Evolutionary conservation across 2,797 vertebrate species (phyloP).

Genomic region (Odontamblyopus rebecca): DNA sequence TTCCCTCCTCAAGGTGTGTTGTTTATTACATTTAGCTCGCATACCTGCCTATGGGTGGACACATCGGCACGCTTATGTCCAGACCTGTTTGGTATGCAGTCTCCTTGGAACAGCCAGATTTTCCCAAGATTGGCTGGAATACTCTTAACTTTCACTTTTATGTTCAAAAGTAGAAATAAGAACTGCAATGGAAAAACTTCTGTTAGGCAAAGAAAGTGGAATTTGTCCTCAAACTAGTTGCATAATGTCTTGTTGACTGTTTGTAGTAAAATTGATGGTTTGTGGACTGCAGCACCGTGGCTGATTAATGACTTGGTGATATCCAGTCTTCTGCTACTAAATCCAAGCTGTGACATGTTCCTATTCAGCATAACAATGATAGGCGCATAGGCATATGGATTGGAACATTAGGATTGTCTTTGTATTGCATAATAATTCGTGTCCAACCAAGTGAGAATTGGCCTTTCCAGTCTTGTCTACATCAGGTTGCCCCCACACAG

Average conservation of each 20-base stretch:
- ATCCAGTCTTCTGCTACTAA: constrained; percentile 30
- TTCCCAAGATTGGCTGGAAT: constrained; percentile 37
- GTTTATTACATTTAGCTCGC: constrained; percentile 39
- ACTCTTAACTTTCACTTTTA: constrained; percentile 34
- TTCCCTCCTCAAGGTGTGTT: constrained; percentile 46
- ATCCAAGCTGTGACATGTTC: constrained; percentile 73
- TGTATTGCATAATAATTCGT: background rate
- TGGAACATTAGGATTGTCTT: background rate
- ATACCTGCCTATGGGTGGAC: constrained; percentile 67
- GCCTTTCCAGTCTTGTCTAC: constrained; percentile 58
- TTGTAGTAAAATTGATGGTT: constrained; percentile 13
- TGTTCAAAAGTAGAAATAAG: constrained; percentile 22
- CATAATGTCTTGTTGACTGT: constrained; percentile 30
- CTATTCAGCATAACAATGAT: constrained; percentile 59
- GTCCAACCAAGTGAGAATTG: constrained; percentile 34
- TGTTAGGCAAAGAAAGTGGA: constrained; percentile 15
- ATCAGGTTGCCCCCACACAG: constrained; percentile 46
- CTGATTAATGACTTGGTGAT: constrained; percentile 41
- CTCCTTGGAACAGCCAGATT: constrained; percentile 47
- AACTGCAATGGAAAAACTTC: constrained; percentile 23
- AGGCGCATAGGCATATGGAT: constrained; percentile 30
- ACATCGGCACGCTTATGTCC: constrained; percentile 72
- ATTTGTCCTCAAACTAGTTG: constrained; percentile 28
- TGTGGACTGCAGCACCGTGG: constrained; percentile 14
- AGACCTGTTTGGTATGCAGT: constrained; percentile 81